phyloP scores from a whole-genome alignment of 1,140 invertebrate species.

The Drosophila quadrilineata region DNA sequence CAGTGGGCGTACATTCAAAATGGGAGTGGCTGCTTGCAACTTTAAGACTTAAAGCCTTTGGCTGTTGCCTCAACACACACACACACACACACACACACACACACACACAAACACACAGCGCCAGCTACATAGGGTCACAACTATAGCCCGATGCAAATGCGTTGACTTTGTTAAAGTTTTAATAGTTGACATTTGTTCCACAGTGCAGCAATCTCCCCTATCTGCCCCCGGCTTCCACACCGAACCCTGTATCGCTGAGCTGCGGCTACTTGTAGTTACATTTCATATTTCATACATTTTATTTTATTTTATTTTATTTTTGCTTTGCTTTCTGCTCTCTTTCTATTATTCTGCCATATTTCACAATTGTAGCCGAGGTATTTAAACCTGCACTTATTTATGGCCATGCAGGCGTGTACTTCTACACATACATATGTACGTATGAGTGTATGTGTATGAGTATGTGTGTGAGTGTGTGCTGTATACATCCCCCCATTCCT shows the following conservation, averaged over 20 bases:
- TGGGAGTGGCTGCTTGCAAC: background rate
- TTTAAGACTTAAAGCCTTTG: constrained; percentile 22
- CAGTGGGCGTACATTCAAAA: constrained; percentile 4
- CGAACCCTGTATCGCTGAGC: constrained; percentile 21
- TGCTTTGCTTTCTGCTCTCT: constrained; percentile 59
- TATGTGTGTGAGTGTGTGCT: too few relatives aligned
- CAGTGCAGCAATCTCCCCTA: constrained; percentile 7
- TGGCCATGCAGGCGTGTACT: constrained; percentile 55
- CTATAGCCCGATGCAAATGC: too few relatives aligned
- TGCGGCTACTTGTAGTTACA: constrained; percentile 51
- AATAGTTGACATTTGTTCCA: constrained; percentile 26
- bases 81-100: too few relatives aligned
- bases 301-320: too few relatives aligned
- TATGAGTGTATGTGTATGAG: too few relatives aligned
- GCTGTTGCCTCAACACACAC: background rate
- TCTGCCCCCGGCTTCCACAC: background rate
- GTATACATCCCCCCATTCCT: background rate
- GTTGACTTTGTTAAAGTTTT: constrained; percentile 8
- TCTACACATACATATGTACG: too few relatives aligned
- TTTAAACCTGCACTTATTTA: constrained; percentile 79
- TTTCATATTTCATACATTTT: constrained; percentile 56
- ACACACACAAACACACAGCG: too few relatives aligned
- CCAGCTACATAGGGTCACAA: too few relatives aligned
- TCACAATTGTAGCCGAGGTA: constrained; percentile 77
- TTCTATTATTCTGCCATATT: constrained; percentile 79